These are phyloP conservation scores for Mareca penelope DNA, from an alignment of 2,797 vertebrate species.

Conservation along the genomic window DNA sequence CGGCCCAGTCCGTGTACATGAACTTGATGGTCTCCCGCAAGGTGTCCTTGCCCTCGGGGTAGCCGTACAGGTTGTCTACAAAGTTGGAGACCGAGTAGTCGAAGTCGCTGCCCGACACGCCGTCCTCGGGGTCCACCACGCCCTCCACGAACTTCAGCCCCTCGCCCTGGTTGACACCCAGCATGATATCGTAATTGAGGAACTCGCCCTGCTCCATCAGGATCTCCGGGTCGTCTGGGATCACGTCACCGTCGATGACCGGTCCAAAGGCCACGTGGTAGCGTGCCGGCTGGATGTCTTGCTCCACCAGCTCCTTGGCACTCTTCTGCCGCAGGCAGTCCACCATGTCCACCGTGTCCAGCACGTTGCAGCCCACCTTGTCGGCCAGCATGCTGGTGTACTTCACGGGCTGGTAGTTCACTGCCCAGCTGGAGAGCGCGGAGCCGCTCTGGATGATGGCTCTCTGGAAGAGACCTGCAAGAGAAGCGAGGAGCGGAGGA, in stretches of 20 bases:
- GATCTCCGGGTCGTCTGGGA: slow-evolving; percentile 97
- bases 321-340: slow-evolving; percentile 97
- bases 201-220: slow-evolving; percentile 99
- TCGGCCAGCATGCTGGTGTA: slow-evolving; percentile 95
- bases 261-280: slow-evolving; percentile 98
- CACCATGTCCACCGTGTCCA: slow-evolving; percentile 97
- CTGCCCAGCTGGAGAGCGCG: slow-evolving; percentile 97
- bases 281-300: slow-evolving; percentile 96
- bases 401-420: slow-evolving; percentile 99
- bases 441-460: slow-evolving; percentile 99
- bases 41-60: slow-evolving; percentile 97
- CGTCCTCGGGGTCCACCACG: slow-evolving; percentile 96
- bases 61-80: slow-evolving; percentile 97
- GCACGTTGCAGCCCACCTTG: slow-evolving; percentile 97
- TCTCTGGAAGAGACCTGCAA: slow-evolving; percentile 95
- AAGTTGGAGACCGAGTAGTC: slow-evolving; percentile 99
- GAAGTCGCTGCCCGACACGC: slow-evolving; percentile 96
- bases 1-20: slow-evolving; percentile 99
- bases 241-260: slow-evolving; percentile 97
- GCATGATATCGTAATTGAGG: slow-evolving; percentile 99
- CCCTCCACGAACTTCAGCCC: slow-evolving; percentile 98
- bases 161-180: slow-evolving; percentile 98
- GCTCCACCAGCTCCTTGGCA: slow-evolving; percentile 95
- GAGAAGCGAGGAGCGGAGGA: not conserved
- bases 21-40: slow-evolving; percentile 98